Conservation (phyloP, 92 coral and sea anemone genomes). For the Muricea muricata region DNA sequence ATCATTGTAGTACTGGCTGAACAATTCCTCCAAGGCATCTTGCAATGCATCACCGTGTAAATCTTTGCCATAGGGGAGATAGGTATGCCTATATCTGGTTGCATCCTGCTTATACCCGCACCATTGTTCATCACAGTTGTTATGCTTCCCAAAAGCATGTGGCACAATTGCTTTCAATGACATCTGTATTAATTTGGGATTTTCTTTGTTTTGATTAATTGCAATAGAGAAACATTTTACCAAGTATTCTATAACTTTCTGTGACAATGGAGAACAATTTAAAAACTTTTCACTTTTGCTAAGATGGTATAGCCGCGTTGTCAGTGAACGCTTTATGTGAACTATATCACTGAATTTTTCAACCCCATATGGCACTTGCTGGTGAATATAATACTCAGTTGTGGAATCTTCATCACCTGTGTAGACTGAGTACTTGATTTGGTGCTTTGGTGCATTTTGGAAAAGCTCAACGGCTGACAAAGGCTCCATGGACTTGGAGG, state of each 20-base stretch:
- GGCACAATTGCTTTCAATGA: neutral
- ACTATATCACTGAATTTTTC: neutral
- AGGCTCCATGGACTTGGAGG: slow-evolving; percentile 72
- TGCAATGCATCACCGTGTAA: neutral
- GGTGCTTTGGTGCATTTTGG: slow-evolving; percentile 32
- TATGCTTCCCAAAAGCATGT: neutral
- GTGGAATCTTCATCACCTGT: slow-evolving; percentile 42
- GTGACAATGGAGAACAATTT: slow-evolving; percentile 23
- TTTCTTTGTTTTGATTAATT: neutral
- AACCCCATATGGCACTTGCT: neutral
- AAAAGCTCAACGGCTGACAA: slow-evolving; percentile 55
- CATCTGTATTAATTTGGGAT: neutral
- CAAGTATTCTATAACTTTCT: slow-evolving; percentile 18
- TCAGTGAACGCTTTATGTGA: neutral
- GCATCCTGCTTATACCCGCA: neutral
- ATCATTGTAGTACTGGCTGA: neutral
- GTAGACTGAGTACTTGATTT: slow-evolving; percentile 54
- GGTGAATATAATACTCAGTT: neutral
- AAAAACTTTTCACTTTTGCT: neutral
- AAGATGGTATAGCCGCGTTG: neutral
- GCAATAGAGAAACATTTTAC: slow-evolving; percentile 3
- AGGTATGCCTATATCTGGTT: neutral
- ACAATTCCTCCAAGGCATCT: neutral
- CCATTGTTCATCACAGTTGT: neutral
- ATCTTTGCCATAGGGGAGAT: neutral